Percentiles rank a stretch among this genome's conserved stretches.
Evolutionary conservation across 2,797 vertebrate species (phyloP).

Genomic region (Epinephelus coioides): DNA sequence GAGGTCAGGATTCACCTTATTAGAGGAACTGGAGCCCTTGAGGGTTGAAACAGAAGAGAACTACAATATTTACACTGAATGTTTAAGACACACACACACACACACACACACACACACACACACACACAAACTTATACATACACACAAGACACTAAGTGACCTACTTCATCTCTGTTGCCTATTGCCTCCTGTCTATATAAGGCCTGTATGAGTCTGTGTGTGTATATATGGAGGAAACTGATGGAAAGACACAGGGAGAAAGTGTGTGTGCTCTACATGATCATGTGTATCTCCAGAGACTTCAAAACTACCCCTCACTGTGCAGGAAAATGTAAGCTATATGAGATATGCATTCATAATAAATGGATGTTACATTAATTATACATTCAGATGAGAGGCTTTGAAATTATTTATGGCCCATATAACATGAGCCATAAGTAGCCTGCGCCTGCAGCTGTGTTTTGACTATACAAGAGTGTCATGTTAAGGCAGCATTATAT

Average conservation of each 20-base stretch:
- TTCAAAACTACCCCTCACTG: slow-evolving; percentile 5
- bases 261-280: slow-evolving; percentile 15
- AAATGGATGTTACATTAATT: slow-evolving; percentile 53
- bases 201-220: slow-evolving; percentile 6
- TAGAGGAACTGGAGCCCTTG: slow-evolving; percentile 67
- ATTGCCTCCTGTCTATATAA: neutral
- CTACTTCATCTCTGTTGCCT: slow-evolving; percentile 32
- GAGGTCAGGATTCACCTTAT: slow-evolving; percentile 76
- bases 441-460: slow-evolving; percentile 25
- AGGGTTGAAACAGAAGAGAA: slow-evolving; percentile 71
- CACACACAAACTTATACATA: neutral
- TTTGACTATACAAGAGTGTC: slow-evolving; percentile 14
- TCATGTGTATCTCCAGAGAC: slow-evolving; percentile 18
- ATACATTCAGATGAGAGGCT: slow-evolving; percentile 46
- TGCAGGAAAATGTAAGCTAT: slow-evolving; percentile 28
- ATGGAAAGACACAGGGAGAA: neutral
- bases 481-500: slow-evolving; percentile 13
- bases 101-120: slow-evolving; percentile 11
- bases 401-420: slow-evolving; percentile 49
- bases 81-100: slow-evolving; percentile 18
- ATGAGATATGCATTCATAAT: slow-evolving; percentile 48
- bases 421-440: slow-evolving; percentile 24
- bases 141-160: slow-evolving; percentile 26
- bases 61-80: slow-evolving; percentile 69
- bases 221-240: neutral